Percentiles rank a stretch among this genome's conserved stretches.
Conservation (phyloP, 1,140 invertebrate genomes). For the Sipha flava region DNA sequence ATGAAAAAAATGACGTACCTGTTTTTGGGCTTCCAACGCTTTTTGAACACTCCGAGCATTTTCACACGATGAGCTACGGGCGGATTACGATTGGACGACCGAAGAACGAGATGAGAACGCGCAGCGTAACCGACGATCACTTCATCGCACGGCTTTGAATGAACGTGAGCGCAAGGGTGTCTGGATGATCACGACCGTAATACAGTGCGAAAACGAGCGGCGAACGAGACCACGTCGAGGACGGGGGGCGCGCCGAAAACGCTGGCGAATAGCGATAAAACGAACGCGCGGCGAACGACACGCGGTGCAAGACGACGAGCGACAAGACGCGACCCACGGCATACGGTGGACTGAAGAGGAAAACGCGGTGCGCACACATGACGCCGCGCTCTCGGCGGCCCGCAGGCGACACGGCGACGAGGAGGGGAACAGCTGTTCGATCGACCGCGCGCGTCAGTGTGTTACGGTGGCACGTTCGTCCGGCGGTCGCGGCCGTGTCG, state of each 20-base stretch:
- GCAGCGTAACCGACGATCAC: too few species aligned
- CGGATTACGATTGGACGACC: neutral
- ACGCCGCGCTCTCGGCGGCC: too few species aligned
- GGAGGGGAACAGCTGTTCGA: neutral
- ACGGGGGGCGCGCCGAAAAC: neutral
- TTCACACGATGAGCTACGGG: too few species aligned
- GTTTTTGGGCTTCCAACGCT: slow-evolving; percentile 40
- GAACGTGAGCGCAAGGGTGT: too few species aligned
- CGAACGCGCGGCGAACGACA: neutral
- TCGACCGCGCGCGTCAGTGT: neutral
- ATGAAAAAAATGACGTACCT: too few species aligned
- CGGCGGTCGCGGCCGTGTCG: neutral
- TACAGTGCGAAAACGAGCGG: neutral
- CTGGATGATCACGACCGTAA: neutral
- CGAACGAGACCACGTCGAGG: neutral
- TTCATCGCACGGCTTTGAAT: neutral
- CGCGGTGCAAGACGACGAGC: too few species aligned
- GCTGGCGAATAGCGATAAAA: neutral
- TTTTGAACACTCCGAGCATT: slow-evolving; percentile 40
- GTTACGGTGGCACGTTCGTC: too few species aligned
- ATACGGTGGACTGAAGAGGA: neutral
- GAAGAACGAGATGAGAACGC: neutral
- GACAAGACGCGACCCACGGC: neutral
- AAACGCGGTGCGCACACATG: slow-evolving; percentile 10
- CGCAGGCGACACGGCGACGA: neutral